A percentile compares a stretch with the other conserved stretches of the same genome.
phyloP scores from a whole-genome alignment of 2,888 invertebrate species.

The Syrphus vitripennis region DNA sequence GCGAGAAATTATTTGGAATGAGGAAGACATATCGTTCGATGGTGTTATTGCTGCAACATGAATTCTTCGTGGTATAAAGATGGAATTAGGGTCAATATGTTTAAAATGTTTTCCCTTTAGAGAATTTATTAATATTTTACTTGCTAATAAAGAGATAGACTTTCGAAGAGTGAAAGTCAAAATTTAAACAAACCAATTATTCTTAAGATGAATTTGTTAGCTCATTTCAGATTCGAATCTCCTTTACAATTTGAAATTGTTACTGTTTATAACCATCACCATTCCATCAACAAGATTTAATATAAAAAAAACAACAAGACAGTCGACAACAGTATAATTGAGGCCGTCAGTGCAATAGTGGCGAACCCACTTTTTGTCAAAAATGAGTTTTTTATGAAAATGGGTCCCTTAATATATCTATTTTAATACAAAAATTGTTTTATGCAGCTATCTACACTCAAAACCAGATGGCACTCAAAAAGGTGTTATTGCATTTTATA shows the following conservation, averaged over 20 bases:
- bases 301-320: neutral
- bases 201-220: slow-evolving; percentile 9
- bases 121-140: slow-evolving; percentile 42
- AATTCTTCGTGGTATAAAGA: neutral
- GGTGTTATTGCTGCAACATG: neutral
- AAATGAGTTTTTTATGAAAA: too few relatives aligned
- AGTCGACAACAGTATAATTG: slow-evolving; percentile 19
- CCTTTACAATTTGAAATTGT: slow-evolving; percentile 51
- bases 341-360: too few relatives aligned
- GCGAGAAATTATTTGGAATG: neutral
- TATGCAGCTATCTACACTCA: too few relatives aligned
- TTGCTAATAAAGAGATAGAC: slow-evolving; percentile 41
- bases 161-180: slow-evolving; percentile 11
- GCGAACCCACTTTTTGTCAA: too few relatives aligned
- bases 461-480: too few relatives aligned
- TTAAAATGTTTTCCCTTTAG: slow-evolving; percentile 20
- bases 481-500: too few relatives aligned
- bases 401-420: too few relatives aligned
- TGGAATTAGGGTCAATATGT: slow-evolving; percentile 47
- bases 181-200: neutral
- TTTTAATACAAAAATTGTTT: too few relatives aligned
- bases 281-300: neutral
- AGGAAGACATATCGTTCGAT: neutral
- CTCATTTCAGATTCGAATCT: slow-evolving; percentile 59
- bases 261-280: slow-evolving; percentile 4